A percentile compares a stretch with the other conserved stretches of the same genome.
phyloP scores from a whole-genome alignment of 2,888 invertebrate genomes.

The Cyclophora punctaria region DNA sequence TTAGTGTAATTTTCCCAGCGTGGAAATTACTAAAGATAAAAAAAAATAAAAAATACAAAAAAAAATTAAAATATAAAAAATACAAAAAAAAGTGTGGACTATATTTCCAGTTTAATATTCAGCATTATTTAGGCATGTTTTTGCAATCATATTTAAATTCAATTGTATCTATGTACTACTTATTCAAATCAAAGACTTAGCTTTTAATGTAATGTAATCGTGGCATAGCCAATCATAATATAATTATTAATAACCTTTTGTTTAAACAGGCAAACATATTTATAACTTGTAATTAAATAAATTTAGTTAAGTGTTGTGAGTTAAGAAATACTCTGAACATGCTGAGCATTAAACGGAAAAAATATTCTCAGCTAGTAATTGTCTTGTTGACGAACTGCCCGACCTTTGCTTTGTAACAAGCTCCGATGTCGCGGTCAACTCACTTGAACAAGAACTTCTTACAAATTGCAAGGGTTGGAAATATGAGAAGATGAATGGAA shows the following conservation, averaged over 20 bases:
- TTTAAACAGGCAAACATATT: conserved; percentile 38
- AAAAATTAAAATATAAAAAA: conserved; percentile 33
- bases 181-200: conserved; percentile 55
- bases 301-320: conserved; percentile 54
- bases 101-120: conserved; percentile 76
- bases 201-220: conserved; percentile 65
- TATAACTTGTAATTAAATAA: conserved; percentile 32
- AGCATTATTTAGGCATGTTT: conserved; percentile 72
- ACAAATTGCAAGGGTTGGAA: conserved; percentile 67
- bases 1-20: conserved; percentile 90
- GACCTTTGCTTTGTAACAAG: conserved; percentile 69
- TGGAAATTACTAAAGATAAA: conserved; percentile 67
- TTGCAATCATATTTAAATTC: conserved; percentile 62
- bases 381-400: conserved; percentile 71
- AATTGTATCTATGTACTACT: conserved; percentile 41
- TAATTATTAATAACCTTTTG: conserved; percentile 41
- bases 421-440: conserved; percentile 42
- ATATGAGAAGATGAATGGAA: conserved; percentile 48
- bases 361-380: conserved; percentile 66
- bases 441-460: conserved; percentile 49
- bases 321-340: conserved; percentile 54
- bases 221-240: conserved; percentile 44
- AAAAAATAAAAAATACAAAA: conserved; percentile 43
- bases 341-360: conserved; percentile 75
- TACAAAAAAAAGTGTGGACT: conserved; percentile 64